phyloP scores from a whole-genome alignment of 2,888 invertebrate genomes.

The Ochropleura leucogaster region DNA sequence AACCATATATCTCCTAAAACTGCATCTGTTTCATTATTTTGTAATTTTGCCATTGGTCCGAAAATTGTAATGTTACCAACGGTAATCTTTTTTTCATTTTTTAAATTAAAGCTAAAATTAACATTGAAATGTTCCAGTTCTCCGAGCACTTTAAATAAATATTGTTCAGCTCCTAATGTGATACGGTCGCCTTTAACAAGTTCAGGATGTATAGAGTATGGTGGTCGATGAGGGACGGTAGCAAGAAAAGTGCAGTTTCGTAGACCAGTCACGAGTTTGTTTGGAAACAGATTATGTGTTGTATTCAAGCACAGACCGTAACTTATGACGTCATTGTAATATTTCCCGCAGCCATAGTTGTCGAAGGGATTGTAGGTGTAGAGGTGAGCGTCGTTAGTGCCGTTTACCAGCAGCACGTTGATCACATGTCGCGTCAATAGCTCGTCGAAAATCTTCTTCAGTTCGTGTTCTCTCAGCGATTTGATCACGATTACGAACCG shows the following conservation, averaged over 20 bases:
- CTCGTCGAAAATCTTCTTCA: conserved; percentile 70
- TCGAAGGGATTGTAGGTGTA: too few species aligned
- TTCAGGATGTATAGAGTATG: conserved; percentile 52
- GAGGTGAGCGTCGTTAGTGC: conserved; percentile 12
- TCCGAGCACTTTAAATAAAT: conserved; percentile 48
- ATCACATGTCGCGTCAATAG: conserved; percentile 69
- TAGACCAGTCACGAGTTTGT: too few species aligned
- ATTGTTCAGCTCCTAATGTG: conserved; percentile 52
- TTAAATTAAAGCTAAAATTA: conserved; percentile 30
- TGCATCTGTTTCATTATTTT: conserved; percentile 46
- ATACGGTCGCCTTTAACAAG: background rate
- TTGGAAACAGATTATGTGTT: conserved; percentile 64
- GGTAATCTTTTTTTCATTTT: too few species aligned
- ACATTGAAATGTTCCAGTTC: conserved; percentile 53
- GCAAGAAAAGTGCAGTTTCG: conserved; percentile 64
- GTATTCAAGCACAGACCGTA: conserved; percentile 71
- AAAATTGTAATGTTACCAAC: too few species aligned
- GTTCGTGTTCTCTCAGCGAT: conserved; percentile 44
- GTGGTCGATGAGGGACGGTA: conserved; percentile 50
- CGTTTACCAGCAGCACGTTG: conserved; percentile 72
- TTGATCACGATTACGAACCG: conserved; percentile 71
- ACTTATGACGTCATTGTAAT: conserved; percentile 60
- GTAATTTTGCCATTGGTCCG: conserved; percentile 1
- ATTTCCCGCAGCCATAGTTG: too few species aligned
- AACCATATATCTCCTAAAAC: conserved; percentile 42